These are phyloP conservation scores for Corapipo altera DNA, from an alignment of 2,113 vertebrate species.

Conservation along the genomic window DNA sequence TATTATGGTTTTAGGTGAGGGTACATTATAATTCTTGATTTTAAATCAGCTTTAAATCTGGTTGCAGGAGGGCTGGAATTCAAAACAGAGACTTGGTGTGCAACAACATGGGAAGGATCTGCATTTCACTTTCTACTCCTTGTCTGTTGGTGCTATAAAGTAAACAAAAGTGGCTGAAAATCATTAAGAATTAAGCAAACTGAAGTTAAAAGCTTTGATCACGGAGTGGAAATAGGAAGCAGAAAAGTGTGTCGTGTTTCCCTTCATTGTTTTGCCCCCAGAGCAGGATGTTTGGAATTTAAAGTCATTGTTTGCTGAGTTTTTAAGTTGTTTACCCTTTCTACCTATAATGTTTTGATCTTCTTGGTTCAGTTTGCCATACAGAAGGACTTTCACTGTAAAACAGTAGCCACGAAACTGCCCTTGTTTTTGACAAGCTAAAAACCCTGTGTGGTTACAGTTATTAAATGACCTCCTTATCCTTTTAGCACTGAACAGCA, in stretches of 20 bases:
- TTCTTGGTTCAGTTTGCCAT: neutral
- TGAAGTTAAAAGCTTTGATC: neutral
- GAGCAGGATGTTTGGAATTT: neutral
- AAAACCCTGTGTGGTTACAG: neutral
- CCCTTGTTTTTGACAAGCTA: neutral
- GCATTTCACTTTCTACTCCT: neutral
- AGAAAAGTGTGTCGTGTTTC: neutral
- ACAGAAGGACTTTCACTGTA: neutral
- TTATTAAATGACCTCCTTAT: neutral
- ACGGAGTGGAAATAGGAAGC: neutral
- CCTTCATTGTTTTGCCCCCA: neutral
- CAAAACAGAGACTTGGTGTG: neutral
- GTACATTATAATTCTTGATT: conserved; percentile 26
- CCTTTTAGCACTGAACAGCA: neutral
- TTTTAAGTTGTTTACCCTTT: neutral
- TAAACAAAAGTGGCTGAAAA: neutral
- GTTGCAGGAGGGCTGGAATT: neutral
- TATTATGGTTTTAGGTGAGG: conserved; percentile 46
- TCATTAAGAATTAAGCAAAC: neutral
- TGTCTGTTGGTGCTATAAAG: neutral
- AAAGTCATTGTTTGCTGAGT: neutral
- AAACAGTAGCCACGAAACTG: neutral
- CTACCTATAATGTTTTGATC: neutral
- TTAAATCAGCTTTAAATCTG: conserved; percentile 35
- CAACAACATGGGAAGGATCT: neutral